A percentile compares a stretch with the other conserved stretches of the same genome.
Conservation (phyloP, 92 coral and sea anemone species). For the Hydrozoanthus gracilis region DNA sequence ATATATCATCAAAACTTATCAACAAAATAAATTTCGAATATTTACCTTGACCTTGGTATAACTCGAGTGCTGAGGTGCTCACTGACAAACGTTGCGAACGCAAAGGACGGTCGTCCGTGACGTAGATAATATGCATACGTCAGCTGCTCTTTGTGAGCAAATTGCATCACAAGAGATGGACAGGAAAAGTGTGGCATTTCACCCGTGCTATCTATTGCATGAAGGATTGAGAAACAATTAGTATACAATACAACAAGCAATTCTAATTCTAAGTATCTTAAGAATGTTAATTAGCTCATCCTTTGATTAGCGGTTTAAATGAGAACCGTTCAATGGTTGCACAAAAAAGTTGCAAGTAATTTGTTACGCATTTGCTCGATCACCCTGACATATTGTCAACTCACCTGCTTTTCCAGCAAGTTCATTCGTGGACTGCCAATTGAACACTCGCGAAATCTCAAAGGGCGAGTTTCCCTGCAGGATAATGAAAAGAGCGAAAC, state of each 20-base stretch:
- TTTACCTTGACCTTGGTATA: conserved; percentile 80
- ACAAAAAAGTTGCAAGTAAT: too few species aligned
- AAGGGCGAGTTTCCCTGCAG: conserved; percentile 90
- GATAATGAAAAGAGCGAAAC: background rate
- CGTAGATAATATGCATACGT: conserved; percentile 89
- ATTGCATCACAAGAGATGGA: conserved; percentile 73
- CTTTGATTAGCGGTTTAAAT: too few species aligned
- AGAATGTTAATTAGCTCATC: too few species aligned
- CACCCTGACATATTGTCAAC: background rate
- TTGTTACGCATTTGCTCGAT: background rate
- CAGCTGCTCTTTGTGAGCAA: conserved; percentile 84
- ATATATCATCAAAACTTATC: too few species aligned
- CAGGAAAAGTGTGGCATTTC: conserved; percentile 96
- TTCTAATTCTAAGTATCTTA: too few species aligned
- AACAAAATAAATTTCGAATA: background rate
- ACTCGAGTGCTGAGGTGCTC: conserved; percentile 69
- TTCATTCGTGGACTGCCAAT: conserved; percentile 94
- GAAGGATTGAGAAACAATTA: background rate
- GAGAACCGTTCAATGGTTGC: too few species aligned
- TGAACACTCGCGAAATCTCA: conserved; percentile 91
- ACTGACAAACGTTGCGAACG: conserved; percentile 80
- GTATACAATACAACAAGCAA: too few species aligned
- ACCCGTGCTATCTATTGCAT: conserved; percentile 55
- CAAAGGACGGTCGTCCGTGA: conserved; percentile 95
- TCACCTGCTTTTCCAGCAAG: conserved; percentile 77